Evolutionary conservation across 23 tunicate genomes (phyloP), one percentile per base, ranked within the genome.

Genomic region (Botrylloides violaceus): DNA sequence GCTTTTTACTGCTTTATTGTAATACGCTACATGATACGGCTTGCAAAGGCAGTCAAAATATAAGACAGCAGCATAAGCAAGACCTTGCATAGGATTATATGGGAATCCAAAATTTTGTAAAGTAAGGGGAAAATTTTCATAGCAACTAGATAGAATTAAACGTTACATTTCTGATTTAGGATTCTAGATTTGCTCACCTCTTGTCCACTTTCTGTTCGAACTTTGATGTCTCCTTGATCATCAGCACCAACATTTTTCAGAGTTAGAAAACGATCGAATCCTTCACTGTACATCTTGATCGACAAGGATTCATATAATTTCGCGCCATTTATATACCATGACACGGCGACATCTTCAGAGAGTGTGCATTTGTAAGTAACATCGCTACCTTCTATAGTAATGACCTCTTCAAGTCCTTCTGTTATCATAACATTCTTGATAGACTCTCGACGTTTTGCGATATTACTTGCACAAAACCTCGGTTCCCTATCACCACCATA

Each of bases 301-400:
- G 63, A 75, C 38, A 77, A 71, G 3, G 75, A 47, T 19, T 76
- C 78, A 3, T 49, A 75, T 35, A 88, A 72, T 29, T 77, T 81
- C 34, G 70, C 49, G 23, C 84, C 88, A n/a, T 77, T 71, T 53
- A 72, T 77, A 55, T 70, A 88, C 98, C 98, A 92, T 0, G 82
- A 75, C 23, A 92, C 93, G 1, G 71, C 29, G 25, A 84, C 98
- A 74, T 92, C 82, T 21, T 34, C 60, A 58, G 82, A 76, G 0
- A 92, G 64, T 1, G 66, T 63, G 57, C 92, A 84, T 4, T 66
- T 12, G 63, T 79, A 92, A n/a, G 87, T 92, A 4, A 75, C 92
- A 3, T 64, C 49, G 24, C 74, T 61, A 3, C 80, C 83, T 48
- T 80, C 98, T 5, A 15, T 33, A 1, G 71, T 47, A 7, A 21